These are phyloP conservation scores for Tragelaphus imberbis DNA, from an alignment of 2,113 vertebrate species.

Conservation along the genomic window DNA sequence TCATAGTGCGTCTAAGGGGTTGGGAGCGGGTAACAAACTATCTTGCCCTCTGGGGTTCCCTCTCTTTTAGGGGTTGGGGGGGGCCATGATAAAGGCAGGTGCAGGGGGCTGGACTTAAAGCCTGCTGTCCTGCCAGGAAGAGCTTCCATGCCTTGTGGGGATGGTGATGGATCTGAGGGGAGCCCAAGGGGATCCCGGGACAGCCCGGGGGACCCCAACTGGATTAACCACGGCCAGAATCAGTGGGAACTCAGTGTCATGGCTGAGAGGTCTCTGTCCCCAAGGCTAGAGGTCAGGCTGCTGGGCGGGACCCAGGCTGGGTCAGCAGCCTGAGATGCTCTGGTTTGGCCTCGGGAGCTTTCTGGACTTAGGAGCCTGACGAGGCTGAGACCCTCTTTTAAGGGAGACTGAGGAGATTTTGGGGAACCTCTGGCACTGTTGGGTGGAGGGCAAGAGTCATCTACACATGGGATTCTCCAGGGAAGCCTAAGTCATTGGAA, in stretches of 20 bases:
- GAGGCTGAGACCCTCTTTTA: neutral
- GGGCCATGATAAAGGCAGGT: neutral
- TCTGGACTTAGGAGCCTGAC: neutral
- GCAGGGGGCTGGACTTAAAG: neutral
- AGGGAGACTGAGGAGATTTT: neutral
- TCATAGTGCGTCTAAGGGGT: neutral
- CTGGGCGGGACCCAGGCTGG: neutral
- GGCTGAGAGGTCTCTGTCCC: neutral
- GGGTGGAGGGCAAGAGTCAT: neutral
- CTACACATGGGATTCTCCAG: neutral
- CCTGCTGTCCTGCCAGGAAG: neutral
- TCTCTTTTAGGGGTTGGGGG: neutral
- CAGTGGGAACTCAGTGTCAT: neutral
- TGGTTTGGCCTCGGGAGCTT: neutral
- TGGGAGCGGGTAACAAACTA: neutral
- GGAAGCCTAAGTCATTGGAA: conserved; percentile 22
- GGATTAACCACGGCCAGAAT: neutral
- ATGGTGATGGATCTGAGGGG: neutral
- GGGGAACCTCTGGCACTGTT: neutral
- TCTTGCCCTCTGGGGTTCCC: neutral
- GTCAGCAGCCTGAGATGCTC: neutral
- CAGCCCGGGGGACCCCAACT: neutral
- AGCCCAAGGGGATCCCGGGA: neutral
- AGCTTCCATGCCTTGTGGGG: neutral
- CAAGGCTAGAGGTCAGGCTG: neutral